Evolutionary conservation across 2,797 vertebrate genomes (phyloP).

Genomic region (Urosaurus nigricauda): DNA sequence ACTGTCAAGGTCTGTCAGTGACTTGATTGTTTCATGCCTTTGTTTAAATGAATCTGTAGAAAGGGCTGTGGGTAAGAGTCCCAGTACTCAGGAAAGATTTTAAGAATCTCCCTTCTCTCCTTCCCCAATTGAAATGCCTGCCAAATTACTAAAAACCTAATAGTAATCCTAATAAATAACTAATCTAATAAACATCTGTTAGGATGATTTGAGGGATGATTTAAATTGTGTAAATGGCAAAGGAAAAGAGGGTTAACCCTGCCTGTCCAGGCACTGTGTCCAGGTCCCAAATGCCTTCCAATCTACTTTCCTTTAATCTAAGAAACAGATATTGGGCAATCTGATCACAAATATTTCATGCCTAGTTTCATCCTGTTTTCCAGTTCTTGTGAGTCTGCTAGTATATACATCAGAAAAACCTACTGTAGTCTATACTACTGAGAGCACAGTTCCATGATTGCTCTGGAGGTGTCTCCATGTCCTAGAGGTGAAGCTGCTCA

Average conservation of each 20-base stretch:
- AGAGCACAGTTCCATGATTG: neutral
- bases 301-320: neutral
- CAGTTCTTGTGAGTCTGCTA: too few relatives aligned
- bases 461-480: neutral
- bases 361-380: neutral
- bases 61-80: neutral
- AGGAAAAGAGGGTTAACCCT: neutral
- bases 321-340: neutral
- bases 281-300: neutral
- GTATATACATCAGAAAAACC: neutral
- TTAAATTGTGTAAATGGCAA: neutral
- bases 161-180: too few relatives aligned
- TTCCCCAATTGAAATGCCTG: neutral
- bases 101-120: neutral
- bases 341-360: neutral
- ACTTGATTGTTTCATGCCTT: neutral
- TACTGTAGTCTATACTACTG: neutral
- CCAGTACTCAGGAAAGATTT: neutral
- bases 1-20: neutral
- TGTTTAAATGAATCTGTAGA: neutral
- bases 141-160: neutral
- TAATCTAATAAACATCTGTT: too few relatives aligned
- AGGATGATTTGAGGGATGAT: neutral
- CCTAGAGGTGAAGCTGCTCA: neutral
- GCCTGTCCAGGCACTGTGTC: neutral